Conservation (phyloP, 1,140 invertebrate species). For the Bradysia coprophila region DNA sequence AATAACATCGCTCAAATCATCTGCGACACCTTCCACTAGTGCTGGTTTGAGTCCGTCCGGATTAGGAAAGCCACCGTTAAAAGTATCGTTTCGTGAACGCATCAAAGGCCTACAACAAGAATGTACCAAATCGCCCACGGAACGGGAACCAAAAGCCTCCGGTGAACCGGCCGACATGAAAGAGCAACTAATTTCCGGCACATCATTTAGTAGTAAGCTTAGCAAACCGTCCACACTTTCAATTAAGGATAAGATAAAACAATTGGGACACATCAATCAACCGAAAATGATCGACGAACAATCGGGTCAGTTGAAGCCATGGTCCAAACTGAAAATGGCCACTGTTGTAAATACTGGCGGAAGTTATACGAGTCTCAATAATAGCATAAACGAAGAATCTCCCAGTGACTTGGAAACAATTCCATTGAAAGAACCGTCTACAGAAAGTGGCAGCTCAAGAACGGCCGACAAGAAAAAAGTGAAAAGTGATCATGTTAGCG, state of each 20-base stretch:
- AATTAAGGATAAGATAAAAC: constrained; percentile 1
- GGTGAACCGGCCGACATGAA: not conserved
- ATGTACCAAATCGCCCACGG: not conserved
- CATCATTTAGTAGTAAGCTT: not conserved
- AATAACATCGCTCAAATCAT: not conserved
- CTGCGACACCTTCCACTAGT: not conserved
- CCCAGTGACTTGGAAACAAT: constrained; percentile 7
- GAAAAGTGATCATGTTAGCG: not conserved
- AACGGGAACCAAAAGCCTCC: not conserved
- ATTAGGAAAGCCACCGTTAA: not conserved
- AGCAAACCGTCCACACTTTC: constrained; percentile 1
- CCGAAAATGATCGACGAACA: not conserved
- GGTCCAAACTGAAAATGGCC: constrained; percentile 22
- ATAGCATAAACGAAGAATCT: constrained; percentile 4
- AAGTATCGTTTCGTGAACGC: constrained; percentile 5
- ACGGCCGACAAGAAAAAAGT: not conserved
- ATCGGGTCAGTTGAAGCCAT: constrained; percentile 9
- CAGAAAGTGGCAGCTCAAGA: not conserved
- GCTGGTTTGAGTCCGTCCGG: not conserved
- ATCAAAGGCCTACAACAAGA: constrained; percentile 3
- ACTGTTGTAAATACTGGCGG: constrained; percentile 15
- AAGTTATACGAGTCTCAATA: constrained; percentile 18
- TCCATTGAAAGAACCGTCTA: not conserved
- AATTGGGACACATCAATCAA: not conserved
- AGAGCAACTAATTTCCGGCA: constrained; percentile 1